Conservation (phyloP, 2,888 invertebrate species). For the Polyommatus iphigenia region DNA sequence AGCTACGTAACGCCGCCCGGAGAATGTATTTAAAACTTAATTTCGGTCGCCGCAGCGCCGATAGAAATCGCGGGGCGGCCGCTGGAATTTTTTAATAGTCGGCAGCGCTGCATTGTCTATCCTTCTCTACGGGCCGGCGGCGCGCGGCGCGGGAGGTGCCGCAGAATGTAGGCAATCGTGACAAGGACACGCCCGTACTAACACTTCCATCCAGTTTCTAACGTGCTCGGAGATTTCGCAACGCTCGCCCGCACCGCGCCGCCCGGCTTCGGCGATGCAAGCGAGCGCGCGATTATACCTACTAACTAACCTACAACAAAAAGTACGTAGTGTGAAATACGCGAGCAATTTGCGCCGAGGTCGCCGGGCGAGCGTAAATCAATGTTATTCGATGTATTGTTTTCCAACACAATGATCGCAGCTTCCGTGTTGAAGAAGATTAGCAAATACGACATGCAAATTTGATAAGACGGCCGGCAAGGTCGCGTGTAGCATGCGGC, state of each 20-base stretch:
- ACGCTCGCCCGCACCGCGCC: conserved; percentile 51
- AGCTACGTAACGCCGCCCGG: conserved; percentile 25
- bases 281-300: conserved; percentile 61
- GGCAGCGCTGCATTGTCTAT: conserved; percentile 72
- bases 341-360: conserved; percentile 35
- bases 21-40: conserved; percentile 11
- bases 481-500: conserved; percentile 64
- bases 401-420: conserved; percentile 30
- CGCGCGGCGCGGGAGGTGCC: conserved; percentile 64
- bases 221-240: conserved; percentile 75
- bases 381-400: conserved; percentile 34
- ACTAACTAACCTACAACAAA: conserved; percentile 55
- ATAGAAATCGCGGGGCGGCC: conserved; percentile 38
- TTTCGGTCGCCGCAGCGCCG: conserved; percentile 35
- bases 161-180: conserved; percentile 80
- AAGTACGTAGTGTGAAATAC: conserved; percentile 48
- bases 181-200: conserved; percentile 80
- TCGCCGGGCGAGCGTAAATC: conserved; percentile 34
- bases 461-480: conserved; percentile 56
- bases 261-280: conserved; percentile 61
- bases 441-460: conserved; percentile 41
- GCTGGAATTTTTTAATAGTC: conserved; percentile 61
- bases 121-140: conserved; percentile 60
- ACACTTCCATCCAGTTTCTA: conserved; percentile 80
- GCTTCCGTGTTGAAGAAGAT: conserved; percentile 34